Base-by-base conservation (phyloP, 2,113 vertebrate genomes). In the Ranitomeya variabilis region DNA sequence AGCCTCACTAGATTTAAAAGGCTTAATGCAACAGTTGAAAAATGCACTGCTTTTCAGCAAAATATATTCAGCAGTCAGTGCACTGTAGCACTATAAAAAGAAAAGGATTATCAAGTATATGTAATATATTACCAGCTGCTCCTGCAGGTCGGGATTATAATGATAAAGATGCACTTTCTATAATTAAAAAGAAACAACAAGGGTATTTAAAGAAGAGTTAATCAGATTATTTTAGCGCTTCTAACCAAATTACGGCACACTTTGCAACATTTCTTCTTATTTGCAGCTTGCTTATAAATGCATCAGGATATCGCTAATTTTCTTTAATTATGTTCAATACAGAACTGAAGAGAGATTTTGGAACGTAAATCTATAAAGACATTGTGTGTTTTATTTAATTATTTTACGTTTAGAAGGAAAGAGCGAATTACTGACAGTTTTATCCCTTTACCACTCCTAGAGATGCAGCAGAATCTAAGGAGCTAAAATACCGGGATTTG, bases 161-260 rank as follows among this genome's bases (percentile, higher is more conserved):
- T 88, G 64, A 76, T 62, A 88, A 26, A 77, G 54, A 69, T 88
- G 79, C 23, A 59, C 69, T 76, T 73, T 26, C 59, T 77, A 83
- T 83, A 76, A 88, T 83, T 83, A 77, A 64, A 88, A 67, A 37
- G 37, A 13, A 86, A 88, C 45, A 57, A 87, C 26, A 76, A 51
- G 67, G 55, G 45, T 62, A 8, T 64, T 88, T 55, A 88, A 83
- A 76, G 15, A 52, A 52, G 59, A 64, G 83, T 76, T 64, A 62
- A 88, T 77, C 57, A 88, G 59, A 77, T 83, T 83, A 83, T 59
- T 9, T 88, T 73, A 76, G 37, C 57, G 78, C 31, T 74, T n/a
- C 55, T 60, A 82, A 73, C 64, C 64, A 13, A 59, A 60, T 82
- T 59, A 81, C 26, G 3, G 64, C 86, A 62, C 66, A 76, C 18